Base-by-base conservation (phyloP, 2,888 invertebrate species). In the Melanostoma mellinum region DNA sequence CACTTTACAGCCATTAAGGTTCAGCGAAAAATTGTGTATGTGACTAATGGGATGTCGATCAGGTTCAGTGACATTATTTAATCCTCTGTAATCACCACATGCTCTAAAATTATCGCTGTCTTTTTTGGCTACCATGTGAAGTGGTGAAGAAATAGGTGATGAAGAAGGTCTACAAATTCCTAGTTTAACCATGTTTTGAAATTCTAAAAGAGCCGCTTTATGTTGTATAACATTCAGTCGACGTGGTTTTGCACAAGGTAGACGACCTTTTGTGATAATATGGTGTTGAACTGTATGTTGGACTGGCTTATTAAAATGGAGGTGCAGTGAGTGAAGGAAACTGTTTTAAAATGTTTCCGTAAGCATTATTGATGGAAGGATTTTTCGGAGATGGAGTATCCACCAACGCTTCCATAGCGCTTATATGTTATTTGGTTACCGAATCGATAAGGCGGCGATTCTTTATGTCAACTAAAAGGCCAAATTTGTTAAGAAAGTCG, bases 241-340 rank as follows among this genome's bases (percentile, higher is more conserved):
- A 2, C 82, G 63, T 10, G 85, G 81, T 60, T 67, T 71, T 6
- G 67, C 36, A 48, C 60, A 82, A 10, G 76, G 81, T 6, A 53
- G 33, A 38, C 9, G 77, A 6, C 85, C 80, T 53, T 71, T 63
- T 3, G 73, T 77, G 1, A 68, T 6, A 3, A 80, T 85, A 9
- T 85, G 61, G 33, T 80, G 85, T 48, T 40, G 42, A 2, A 80
- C 72, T 6, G 36, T 69, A 40, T 75, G 76, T 60, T 8, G 42
- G 1, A 60, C 55, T 10, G 60, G 60, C 4, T 40, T 44, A 9
- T 71, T 75, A 30, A 68, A 80, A 30, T 60, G 74, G 68, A 4
- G 44, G 55, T 20, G 9, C 20, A 6, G 46, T 69, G 1, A 69
- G n/a, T 2, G 55, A 48, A n/a, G 56, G 65, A 40, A 42, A 74